A percentile compares a stretch with the other conserved stretches of the same genome.
These are phyloP conservation scores for Machimus atricapillus DNA, from an alignment of 2,888 invertebrate genomes.

Conservation along the genomic window DNA sequence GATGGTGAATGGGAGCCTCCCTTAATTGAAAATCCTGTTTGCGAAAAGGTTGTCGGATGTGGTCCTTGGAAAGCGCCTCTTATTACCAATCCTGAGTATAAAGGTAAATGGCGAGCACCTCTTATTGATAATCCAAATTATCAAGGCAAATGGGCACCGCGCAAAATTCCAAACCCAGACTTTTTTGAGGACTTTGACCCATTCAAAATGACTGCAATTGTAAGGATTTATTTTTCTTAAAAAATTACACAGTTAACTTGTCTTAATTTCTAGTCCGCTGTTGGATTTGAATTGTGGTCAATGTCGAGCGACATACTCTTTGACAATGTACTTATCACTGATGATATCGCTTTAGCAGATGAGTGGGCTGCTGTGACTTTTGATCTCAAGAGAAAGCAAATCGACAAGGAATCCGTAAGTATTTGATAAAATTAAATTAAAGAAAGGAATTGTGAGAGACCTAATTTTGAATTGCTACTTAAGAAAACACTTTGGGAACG, in stretches of 20 bases:
- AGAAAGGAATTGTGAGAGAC: not conserved
- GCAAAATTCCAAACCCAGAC: constrained; percentile 87
- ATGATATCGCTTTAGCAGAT: constrained; percentile 77
- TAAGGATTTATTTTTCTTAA: constrained; percentile 64
- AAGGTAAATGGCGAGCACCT: constrained; percentile 92
- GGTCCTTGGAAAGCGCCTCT: constrained; percentile 87
- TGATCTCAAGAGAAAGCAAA: constrained; percentile 80
- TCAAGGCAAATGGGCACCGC: constrained; percentile 93
- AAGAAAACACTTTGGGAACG: constrained; percentile 77
- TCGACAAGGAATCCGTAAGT: constrained; percentile 82
- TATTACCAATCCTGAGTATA: constrained; percentile 88
- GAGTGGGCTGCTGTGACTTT: constrained; percentile 86
- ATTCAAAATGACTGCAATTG: constrained; percentile 89
- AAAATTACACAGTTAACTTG: not conserved
- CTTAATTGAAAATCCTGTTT: constrained; percentile 86
- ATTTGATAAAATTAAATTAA: constrained; percentile 3
- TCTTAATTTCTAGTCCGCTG: constrained; percentile 71
- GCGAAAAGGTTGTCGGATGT: constrained; percentile 83
- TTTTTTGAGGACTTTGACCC: constrained; percentile 91
- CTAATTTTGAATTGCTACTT: not conserved
- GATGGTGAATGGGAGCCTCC: constrained; percentile 99
- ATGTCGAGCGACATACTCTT: constrained; percentile 95
- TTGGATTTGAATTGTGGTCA: constrained; percentile 98
- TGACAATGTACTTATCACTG: constrained; percentile 93
- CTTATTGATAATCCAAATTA: constrained; percentile 92